Base-by-base conservation (phyloP, 1,140 invertebrate species). In the Pantala flavescens region DNA sequence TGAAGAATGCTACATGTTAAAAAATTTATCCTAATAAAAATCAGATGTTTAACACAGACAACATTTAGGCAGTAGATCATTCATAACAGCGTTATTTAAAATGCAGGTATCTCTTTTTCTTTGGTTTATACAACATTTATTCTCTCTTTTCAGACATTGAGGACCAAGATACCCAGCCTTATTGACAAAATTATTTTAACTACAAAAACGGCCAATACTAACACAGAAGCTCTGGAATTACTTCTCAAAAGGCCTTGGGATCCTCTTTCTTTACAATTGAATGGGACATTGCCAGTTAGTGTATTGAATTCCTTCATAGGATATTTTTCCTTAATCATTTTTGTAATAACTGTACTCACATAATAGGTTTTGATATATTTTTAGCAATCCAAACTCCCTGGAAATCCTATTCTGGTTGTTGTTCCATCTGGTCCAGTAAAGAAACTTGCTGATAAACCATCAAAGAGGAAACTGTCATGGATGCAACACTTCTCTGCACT, bases 221-320 rank as follows among this genome's bases (percentile, higher is more conserved):
- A 84, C 77, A 82, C 84, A 81, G 86, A 93, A 82, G 87, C 87
- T 7, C 79, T 92, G 9, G 85, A 85, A 43, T 85, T 88, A 0
- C 79, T 94, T 7, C 80, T 94, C 73, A 93, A 93, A 80, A 85
- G 89, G 74, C 86, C 89, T 0, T 94, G 93, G 92, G 92, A 94
- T 81, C 93, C 93, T 12, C 83, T 90, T 12, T 79, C 82, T 2
- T 80, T 84, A 36, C 81, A 81, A 55, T 80, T 90, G n/a, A 84
- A 84, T 73, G 82, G 84, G 24, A 84, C 85, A 74, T 88, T 87
- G 83, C 84, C 85, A 24, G 89, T 90, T 82, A 85, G 82, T 80
- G 14, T 63, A 12, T 63, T 5, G n/a, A 19, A 12, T 19, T 63
- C n/a, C 3, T 5, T 63, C 5, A 5, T 63, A 63, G 3, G 14